Percentiles rank a stretch among this genome's conserved stretches.
Conservation (phyloP, 2,797 vertebrate species). For the Anomalospiza imberbis region DNA sequence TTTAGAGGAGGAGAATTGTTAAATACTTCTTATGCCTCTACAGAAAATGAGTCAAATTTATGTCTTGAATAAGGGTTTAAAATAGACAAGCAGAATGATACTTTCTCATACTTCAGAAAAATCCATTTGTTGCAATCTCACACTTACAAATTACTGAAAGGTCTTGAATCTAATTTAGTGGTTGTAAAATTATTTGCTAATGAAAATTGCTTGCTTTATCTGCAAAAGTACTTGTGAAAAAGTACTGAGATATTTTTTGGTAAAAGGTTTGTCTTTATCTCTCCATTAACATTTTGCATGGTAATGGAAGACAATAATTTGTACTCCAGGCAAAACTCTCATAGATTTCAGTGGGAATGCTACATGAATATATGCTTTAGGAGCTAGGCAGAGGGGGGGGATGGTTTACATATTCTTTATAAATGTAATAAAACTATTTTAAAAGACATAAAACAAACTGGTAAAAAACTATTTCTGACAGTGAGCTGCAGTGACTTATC, state of each 20-base stretch:
- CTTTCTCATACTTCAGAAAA: not conserved
- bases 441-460: not conserved
- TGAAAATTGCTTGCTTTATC: not conserved
- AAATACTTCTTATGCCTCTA: not conserved
- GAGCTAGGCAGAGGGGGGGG: not conserved
- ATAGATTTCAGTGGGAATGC: not conserved
- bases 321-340: not conserved
- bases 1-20: not conserved
- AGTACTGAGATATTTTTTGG: not conserved
- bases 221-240: not conserved
- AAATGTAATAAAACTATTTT: not conserved
- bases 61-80: not conserved
- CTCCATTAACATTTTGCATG: not conserved
- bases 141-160: not conserved
- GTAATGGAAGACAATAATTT: not conserved
- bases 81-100: not conserved
- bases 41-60: not conserved
- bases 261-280: not conserved
- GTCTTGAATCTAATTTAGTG: not conserved
- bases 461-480: not conserved
- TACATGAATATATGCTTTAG: not conserved
- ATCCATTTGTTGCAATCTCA: not conserved
- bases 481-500: not conserved
- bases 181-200: not conserved
- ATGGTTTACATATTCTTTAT: not conserved